phyloP scores from a whole-genome alignment of 2,113 vertebrate genomes.

The Lichenostomus cassidix region DNA sequence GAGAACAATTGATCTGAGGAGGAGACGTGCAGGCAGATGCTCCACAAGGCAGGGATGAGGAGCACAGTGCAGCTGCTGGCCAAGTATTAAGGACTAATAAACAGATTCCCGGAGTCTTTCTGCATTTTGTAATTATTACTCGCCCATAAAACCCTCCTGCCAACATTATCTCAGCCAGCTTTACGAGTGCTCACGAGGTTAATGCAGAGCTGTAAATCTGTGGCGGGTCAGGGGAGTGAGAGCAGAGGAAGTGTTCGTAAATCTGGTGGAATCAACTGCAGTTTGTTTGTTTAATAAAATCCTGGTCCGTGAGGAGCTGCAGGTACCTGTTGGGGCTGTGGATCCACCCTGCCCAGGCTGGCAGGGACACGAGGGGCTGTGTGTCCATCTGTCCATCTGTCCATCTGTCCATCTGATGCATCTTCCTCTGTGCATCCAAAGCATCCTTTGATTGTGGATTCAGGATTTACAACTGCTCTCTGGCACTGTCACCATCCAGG shows the following conservation, averaged over 20 bases:
- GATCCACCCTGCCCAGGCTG: neutral
- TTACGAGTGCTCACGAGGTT: slow-evolving; percentile 67
- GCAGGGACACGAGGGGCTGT: rapidly evolving
- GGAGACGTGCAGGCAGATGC: neutral
- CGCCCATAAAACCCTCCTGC: slow-evolving; percentile 65
- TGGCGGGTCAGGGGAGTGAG: slow-evolving; percentile 45
- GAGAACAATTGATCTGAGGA: neutral
- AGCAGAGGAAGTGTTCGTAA: slow-evolving; percentile 64
- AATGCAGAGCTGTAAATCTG: slow-evolving; percentile 70
- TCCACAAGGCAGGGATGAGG: neutral
- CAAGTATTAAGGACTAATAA: neutral
- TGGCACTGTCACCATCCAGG: neutral
- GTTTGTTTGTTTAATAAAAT: slow-evolving; percentile 73
- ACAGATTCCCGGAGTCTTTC: slow-evolving; percentile 29
- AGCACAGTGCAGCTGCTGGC: neutral
- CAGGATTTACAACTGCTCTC: neutral
- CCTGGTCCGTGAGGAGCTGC: neutral
- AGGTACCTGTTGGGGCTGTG: rapidly evolving
- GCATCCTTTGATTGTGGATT: neutral
- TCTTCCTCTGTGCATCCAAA: neutral
- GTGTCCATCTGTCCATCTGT: rapidly evolving
- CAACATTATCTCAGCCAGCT: slow-evolving; percentile 69
- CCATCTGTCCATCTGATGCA: rapidly evolving
- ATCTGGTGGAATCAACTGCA: slow-evolving; percentile 49
- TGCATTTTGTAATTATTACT: slow-evolving; percentile 67